Evolutionary conservation across 2,113 vertebrate species (phyloP), one percentile per base, ranked within the genome.

Genomic region (Echinops telfairi): DNA sequence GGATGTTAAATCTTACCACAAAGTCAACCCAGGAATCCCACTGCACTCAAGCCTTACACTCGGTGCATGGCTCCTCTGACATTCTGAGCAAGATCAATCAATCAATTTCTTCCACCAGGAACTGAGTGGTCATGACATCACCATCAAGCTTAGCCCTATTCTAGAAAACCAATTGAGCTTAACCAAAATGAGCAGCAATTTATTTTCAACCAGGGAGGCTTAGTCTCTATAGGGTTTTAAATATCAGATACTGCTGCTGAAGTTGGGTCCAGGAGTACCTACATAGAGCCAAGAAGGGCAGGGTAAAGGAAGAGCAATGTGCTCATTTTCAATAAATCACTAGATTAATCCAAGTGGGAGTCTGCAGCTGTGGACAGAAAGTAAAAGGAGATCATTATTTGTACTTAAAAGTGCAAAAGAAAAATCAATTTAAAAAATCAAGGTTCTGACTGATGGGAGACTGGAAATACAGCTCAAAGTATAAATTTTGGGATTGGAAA

Each of bases 291-390:
- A 95, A 87, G 33, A 95, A 95, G 22, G 53, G 64, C 97, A 97
- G 80, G 92, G 71, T 80, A 96, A 96, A 96, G 85, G 62, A 95
- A 97, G 94, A 97, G 97, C 97, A 96, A 97, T 98, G 70, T 96
- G 84, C 96, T 98, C 96, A 84, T 97, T 97, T 97, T 95, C 97
- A 97, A 97, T 97, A 97, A 97, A 97, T 97, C 96, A 96, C 87
- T 97, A 92, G 88, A 43, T 40, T 96, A 97, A 97, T 96, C 96
- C 95, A 95, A 81, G 85, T 97, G 95, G 95, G 84, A 97, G 97
- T 96, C 83, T 96, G 93, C 94, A 97, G 88, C 93, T 97, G 83
- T 95, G 93, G 60, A 71, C 96, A 9, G n/a, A 93, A 97, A 96
- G 87, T 76, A 94, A 96, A 96, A 94, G 43, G 83, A 96, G 87